A percentile compares a stretch with the other conserved stretches of the same genome.
Evolutionary conservation across 2,888 invertebrate species (phyloP).

Genomic region (Osedax fenrisi): DNA sequence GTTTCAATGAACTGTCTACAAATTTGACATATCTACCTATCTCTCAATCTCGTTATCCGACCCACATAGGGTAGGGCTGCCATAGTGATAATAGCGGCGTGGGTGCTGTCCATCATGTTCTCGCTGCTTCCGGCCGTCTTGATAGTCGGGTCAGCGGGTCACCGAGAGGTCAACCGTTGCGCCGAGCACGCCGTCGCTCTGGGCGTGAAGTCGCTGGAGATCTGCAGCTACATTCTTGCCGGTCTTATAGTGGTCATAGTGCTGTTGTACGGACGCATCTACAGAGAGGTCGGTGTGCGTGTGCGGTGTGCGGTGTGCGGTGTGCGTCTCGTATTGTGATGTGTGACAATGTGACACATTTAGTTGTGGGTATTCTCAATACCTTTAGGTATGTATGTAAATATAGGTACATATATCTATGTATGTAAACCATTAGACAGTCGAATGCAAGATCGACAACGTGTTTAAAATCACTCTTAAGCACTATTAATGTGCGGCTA

Average conservation of each 20-base stretch:
- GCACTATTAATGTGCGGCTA: no score
- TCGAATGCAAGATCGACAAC: no score
- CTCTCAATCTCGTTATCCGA: slow-evolving; percentile 37
- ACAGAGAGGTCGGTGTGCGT: slow-evolving; percentile 31
- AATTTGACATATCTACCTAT: no score
- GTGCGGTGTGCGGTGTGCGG: background rate
- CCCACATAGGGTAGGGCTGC: slow-evolving; percentile 32
- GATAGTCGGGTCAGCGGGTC: slow-evolving; percentile 32
- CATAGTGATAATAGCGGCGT: slow-evolving; percentile 29
- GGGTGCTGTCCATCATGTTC: slow-evolving; percentile 32
- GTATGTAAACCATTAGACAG: no score
- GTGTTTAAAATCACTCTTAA: no score
- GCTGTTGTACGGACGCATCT: slow-evolving; percentile 36
- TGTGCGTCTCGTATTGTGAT: no score
- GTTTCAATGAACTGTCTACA: no score
- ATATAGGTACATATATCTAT: no score
- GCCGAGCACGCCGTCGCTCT: slow-evolving; percentile 24
- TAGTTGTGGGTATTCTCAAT: background rate
- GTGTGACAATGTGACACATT: background rate
- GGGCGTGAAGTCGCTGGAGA: slow-evolving; percentile 33
- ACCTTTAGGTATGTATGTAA: no score
- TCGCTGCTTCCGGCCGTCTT: slow-evolving; percentile 33
- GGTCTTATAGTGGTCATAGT: slow-evolving; percentile 36
- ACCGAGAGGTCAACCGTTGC: slow-evolving; percentile 33
- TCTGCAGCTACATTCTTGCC: slow-evolving; percentile 36